Conservation (phyloP, 2,888 invertebrate species). For the Timema cristinae region DNA sequence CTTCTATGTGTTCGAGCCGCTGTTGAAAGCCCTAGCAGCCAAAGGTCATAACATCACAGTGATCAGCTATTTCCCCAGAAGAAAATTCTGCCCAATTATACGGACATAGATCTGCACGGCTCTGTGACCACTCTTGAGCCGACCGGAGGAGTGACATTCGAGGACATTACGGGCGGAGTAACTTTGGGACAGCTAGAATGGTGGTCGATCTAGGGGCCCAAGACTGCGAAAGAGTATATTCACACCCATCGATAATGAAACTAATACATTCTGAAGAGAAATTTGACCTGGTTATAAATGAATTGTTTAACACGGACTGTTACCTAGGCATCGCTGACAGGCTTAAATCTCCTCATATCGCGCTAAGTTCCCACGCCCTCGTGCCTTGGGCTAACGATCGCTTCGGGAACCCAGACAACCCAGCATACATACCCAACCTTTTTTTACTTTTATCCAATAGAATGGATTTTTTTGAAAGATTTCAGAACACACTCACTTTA, state of each 20-base stretch:
- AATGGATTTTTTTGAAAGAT: not conserved
- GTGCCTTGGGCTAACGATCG: conserved; percentile 13
- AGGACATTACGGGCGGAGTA: not conserved
- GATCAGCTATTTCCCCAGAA: not conserved
- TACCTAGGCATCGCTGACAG: not conserved
- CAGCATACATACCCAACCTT: conserved; percentile 7
- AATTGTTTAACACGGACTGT: conserved; percentile 16
- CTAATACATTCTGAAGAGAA: not conserved
- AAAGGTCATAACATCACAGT: not conserved
- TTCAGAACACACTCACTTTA: not conserved
- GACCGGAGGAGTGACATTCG: not conserved
- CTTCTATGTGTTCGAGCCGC: not conserved
- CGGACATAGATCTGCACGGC: not conserved
- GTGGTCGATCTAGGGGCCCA: not conserved
- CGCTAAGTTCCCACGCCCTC: not conserved
- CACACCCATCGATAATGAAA: not conserved
- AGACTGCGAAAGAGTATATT: not conserved
- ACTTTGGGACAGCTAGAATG: not conserved
- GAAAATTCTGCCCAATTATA: not conserved
- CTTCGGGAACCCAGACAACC: conserved; percentile 16
- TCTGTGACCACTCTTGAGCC: not conserved
- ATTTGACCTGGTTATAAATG: conserved; percentile 13
- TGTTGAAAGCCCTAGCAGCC: not conserved
- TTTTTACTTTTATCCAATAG: not conserved
- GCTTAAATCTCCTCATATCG: not conserved